Evolutionary conservation across 2,113 vertebrate species (phyloP), one percentile per base, ranked within the genome.

Genomic region (Thunnus maccoyii): DNA sequence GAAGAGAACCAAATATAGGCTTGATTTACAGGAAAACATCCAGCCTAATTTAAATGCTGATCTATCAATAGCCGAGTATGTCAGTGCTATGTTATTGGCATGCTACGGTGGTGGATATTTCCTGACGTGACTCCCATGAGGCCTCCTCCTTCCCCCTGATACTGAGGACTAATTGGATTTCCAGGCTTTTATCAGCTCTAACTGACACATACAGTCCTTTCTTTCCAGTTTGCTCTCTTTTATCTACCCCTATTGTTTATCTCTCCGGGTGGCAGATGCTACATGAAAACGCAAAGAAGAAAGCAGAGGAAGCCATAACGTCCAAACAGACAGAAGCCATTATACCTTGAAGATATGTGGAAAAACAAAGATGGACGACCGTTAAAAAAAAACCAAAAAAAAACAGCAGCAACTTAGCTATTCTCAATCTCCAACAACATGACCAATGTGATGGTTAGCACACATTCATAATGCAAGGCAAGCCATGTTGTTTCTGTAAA

Each of bases 91-190:
- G 44, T 80, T 92, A 88, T 78, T 91, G 89, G 90, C 83, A 85
- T 63, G 61, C 72, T 57, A 48, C 10, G 16, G 46, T 22, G 55
- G 62, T 62, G 80, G 69, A 88, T 88, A 83, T 89, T 86, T 84
- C 74, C 86, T 76, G 84, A 88, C 83, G 76, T 83, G 64, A 72
- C 60, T 90, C 91, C 82, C 83, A 18, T 36, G 88, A 78, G 90
- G 81, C 82, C 66, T 50, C 64, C 71, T 66, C 68, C 61, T 73
- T 69, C 65, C 67, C 71, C 79, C 64, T 32, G 80, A 88, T 85
- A 68, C 75, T 71, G 46, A 89, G 76, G 69, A 91, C 86, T 93
- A 92, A 94, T 93, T 92, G 90, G 92, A 92, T 91, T 93, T 91
- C 41, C 68, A 81, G 86, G 78, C 88, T 93, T 93, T 92, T 88